Base-by-base conservation (phyloP, 2,113 vertebrate genomes). In the Aegithalos caudatus region DNA sequence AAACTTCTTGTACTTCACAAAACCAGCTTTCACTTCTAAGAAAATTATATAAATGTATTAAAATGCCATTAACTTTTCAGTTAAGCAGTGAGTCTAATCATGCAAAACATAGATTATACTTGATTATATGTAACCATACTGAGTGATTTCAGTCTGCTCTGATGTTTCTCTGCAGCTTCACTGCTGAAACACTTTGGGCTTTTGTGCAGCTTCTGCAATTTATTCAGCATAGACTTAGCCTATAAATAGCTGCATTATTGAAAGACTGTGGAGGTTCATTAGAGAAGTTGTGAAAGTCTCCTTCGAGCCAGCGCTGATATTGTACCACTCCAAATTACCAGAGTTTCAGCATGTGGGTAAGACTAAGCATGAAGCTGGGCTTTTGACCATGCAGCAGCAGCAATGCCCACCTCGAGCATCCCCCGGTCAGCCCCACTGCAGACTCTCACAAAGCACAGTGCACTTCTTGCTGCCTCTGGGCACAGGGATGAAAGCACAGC, bases 181-280 rank as follows among this genome's bases (percentile, higher is more conserved):
- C 11, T 64, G 50, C 88, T 67, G 42, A 88, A 96, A 88, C 82
- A 94, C 83, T 71, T 31, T 4, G 38, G 65, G 86, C 82, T 94
- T 92, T 90, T 90, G 80, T 90, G 91, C 73, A 58, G 86, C 86
- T 86, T 69, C 86, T 86, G 42, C 90, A 38, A 70, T 73, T 84
- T 95, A 85, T 92, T 94, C 73, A 45, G 54, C 54, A 60, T 85
- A 80, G 92, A 50, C 57, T 25, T 19, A 22, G 48, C 62, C 87
- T 97, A 92, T 88, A 95, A 93, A 95, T 94, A 95, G 94, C 81
- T 16, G 8, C 74, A 24, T 79, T 95, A 87, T 62, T 84, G 79
- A 73, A 72, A 77, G 79, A 51, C 62, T 62, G 33, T 10, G 53
- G 93, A 86, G 42, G 74, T 73, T 97, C 93, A 81, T 93, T 94